Evolutionary conservation across 1,140 invertebrate species (phyloP).

Genomic region (Varroa destructor): DNA sequence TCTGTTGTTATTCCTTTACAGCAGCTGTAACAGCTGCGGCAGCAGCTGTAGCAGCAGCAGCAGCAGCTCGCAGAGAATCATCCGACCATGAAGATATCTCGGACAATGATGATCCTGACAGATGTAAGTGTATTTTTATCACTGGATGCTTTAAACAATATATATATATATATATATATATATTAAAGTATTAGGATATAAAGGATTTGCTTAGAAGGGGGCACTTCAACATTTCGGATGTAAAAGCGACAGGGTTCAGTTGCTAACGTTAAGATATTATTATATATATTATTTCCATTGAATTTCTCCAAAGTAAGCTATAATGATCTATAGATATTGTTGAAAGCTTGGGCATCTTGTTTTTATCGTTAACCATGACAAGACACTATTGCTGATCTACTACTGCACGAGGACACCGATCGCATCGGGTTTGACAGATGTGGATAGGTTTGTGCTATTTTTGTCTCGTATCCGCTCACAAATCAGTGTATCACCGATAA

Average conservation of each 20-base stretch:
- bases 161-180: background rate
- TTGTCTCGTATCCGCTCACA: no score
- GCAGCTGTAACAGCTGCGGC: no score
- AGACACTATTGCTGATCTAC: no score
- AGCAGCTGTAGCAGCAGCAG: no score
- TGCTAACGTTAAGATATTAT: background rate
- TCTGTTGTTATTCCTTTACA: no score
- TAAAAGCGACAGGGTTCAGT: background rate
- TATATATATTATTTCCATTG: background rate
- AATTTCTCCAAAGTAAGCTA: background rate
- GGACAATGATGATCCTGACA: slow-evolving; percentile 20
- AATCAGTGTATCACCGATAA: no score
- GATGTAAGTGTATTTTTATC: slow-evolving; percentile 12
- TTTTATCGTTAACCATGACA: no score
- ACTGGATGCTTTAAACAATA: background rate
- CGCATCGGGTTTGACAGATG: background rate
- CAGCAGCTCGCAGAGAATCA: slow-evolving; percentile 20
- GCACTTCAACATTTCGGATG: background rate
- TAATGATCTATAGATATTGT: no score
- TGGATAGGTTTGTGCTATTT: background rate
- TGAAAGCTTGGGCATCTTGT: no score
- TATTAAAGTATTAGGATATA: no score
- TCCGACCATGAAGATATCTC: slow-evolving; percentile 22
- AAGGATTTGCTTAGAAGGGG: background rate
- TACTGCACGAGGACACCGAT: background rate